Conservation (phyloP, 2,113 vertebrate genomes). For the Cyrtonyx montezumae region DNA sequence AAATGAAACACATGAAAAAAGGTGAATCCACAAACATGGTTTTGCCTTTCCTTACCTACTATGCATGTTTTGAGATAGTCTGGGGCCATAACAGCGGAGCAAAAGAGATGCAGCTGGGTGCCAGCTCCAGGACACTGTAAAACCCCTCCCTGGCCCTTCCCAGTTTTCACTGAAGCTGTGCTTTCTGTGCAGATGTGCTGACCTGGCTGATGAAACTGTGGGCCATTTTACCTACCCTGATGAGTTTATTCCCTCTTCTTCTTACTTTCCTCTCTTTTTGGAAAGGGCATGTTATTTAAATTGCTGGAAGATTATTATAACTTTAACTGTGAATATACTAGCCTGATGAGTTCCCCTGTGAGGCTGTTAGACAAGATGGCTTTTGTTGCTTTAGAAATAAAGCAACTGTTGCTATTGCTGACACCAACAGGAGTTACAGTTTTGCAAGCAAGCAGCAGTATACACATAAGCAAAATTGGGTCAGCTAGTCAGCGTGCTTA, state of each 20-base stretch:
- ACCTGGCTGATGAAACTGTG: neutral
- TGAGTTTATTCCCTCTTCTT: neutral
- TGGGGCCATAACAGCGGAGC: neutral
- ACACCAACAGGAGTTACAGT: neutral
- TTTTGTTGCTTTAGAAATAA: conserved; percentile 2
- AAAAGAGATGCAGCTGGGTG: neutral
- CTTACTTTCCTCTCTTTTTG: neutral
- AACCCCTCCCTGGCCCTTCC: neutral
- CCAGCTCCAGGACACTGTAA: neutral
- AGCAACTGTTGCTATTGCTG: neutral
- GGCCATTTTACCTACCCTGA: neutral
- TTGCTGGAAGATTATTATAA: neutral
- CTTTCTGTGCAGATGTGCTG: neutral
- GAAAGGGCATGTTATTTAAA: neutral
- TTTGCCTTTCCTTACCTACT: conserved; percentile 40
- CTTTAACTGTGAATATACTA: neutral
- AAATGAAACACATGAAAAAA: neutral
- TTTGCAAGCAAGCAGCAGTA: neutral
- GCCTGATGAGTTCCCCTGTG: neutral
- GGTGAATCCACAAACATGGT: neutral
- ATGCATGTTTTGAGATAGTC: conserved; percentile 29
- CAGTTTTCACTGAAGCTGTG: neutral
- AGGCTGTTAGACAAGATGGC: neutral
- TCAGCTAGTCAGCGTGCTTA: conserved; percentile 5
- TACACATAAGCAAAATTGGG: neutral